Evolutionary conservation across 2,888 invertebrate genomes (phyloP).

Genomic region (Pelosia muscerda): DNA sequence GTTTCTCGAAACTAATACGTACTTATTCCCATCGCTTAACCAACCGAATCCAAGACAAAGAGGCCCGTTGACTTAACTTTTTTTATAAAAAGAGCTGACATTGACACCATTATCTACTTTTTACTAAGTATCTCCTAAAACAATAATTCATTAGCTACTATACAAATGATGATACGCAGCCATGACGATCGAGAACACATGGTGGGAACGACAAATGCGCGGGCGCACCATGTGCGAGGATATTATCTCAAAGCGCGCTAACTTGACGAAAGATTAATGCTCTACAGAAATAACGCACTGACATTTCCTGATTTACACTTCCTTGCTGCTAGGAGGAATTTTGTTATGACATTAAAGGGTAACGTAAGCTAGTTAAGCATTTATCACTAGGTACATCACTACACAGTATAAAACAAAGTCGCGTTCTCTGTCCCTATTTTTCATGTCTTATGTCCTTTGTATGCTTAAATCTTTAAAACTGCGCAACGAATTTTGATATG

Average conservation of each 20-base stretch:
- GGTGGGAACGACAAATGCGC: slow-evolving; percentile 35
- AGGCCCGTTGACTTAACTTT: slow-evolving; percentile 10
- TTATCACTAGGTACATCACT: too few relatives aligned
- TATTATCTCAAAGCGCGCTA: slow-evolving; percentile 26
- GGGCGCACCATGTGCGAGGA: slow-evolving; percentile 19
- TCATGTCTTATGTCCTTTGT: too few relatives aligned
- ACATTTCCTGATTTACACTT: slow-evolving; percentile 50
- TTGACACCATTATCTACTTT: neutral
- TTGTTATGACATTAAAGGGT: slow-evolving; percentile 12
- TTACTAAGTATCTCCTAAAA: slow-evolving; percentile 5
- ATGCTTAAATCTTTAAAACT: too few relatives aligned
- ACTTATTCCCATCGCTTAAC: neutral
- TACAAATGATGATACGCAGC: slow-evolving; percentile 27
- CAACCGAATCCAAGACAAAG: neutral
- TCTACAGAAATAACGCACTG: slow-evolving; percentile 40
- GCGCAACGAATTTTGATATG: too few relatives aligned
- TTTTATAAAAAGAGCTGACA: neutral
- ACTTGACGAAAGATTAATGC: slow-evolving; percentile 52
- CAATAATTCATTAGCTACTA: slow-evolving; percentile 15
- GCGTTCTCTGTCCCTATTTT: too few relatives aligned
- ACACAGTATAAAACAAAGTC: too few relatives aligned
- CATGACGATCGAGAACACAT: slow-evolving; percentile 32
- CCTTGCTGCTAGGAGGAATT: slow-evolving; percentile 26
- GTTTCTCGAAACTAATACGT: neutral
- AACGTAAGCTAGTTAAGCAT: neutral